Percentiles rank a stretch among this genome's conserved stretches.
phyloP scores from a whole-genome alignment of 2,888 invertebrate species.

The Caenorhabditis sp. region DNA sequence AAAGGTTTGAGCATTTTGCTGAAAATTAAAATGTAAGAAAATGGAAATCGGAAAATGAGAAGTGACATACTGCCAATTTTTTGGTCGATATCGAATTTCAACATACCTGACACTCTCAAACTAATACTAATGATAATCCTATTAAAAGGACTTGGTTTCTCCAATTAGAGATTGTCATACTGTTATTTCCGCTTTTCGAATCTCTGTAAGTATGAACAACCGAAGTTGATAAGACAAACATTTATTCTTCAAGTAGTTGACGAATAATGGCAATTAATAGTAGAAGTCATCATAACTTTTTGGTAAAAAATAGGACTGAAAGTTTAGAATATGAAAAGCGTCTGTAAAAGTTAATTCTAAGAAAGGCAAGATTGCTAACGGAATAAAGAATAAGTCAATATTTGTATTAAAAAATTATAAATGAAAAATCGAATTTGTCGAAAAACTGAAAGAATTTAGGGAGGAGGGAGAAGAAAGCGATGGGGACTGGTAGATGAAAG shows the following conservation, averaged over 20 bases:
- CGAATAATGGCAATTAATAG: not conserved
- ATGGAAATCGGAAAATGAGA: no score
- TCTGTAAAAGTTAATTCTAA: not conserved
- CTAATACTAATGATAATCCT: no score
- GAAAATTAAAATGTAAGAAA: not conserved
- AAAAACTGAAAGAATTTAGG: not conserved
- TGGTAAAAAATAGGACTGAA: not conserved
- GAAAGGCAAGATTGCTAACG: constrained; percentile 47
- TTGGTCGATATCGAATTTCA: no score
- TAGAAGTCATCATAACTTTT: not conserved
- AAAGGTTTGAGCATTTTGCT: constrained; percentile 59
- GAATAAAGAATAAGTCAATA: constrained; percentile 4
- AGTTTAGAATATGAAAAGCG: not conserved
- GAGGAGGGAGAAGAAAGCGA: constrained; percentile 16
- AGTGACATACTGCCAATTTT: no score
- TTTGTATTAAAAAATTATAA: not conserved
- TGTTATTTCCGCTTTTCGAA: no score
- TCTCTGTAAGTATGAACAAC: no score
- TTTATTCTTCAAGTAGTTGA: constrained; percentile 27
- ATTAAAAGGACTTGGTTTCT: not conserved
- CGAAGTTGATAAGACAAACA: constrained; percentile 26
- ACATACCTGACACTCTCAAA: no score
- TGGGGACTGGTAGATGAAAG: constrained; percentile 9
- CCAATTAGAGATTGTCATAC: not conserved
- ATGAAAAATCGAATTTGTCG: not conserved